Conservation (phyloP, 2,888 invertebrate species). For the Euzophera pinguis region DNA sequence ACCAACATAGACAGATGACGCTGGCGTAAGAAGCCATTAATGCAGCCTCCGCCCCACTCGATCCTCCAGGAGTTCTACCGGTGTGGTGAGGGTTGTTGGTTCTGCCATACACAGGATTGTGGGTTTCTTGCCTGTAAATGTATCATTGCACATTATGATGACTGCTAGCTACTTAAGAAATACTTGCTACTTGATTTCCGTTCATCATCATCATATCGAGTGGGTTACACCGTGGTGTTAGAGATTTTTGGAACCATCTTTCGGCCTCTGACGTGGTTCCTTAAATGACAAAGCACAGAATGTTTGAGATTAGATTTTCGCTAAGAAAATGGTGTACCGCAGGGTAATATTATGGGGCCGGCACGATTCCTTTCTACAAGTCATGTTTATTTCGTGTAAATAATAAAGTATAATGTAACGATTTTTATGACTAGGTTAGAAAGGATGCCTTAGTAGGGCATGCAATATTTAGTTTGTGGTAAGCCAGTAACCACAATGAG, state of each 20-base stretch:
- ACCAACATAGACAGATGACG: slow-evolving; percentile 89
- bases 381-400: too few relatives aligned
- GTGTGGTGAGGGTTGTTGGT: slow-evolving; percentile 96
- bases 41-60: slow-evolving; percentile 92
- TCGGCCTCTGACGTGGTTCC: too few relatives aligned
- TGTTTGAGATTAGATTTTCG: too few relatives aligned
- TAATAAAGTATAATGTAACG: too few relatives aligned
- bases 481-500: neutral
- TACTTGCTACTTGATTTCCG: too few relatives aligned
- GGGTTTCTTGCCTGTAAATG: slow-evolving; percentile 84
- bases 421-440: neutral
- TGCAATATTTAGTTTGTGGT: neutral
- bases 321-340: neutral
- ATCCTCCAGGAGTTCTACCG: slow-evolving; percentile 92
- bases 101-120: slow-evolving; percentile 92
- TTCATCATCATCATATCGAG: too few relatives aligned
- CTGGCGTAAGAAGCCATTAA: slow-evolving; percentile 89
- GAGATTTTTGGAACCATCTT: too few relatives aligned
- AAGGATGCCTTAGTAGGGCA: neutral
- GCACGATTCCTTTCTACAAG: neutral
- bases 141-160: too few relatives aligned
- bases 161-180: too few relatives aligned
- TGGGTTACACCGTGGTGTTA: too few relatives aligned
- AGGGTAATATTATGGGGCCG: neutral
- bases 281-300: too few relatives aligned